Conservation (phyloP, 2,888 invertebrate genomes). For the Coremacera marginata region DNA sequence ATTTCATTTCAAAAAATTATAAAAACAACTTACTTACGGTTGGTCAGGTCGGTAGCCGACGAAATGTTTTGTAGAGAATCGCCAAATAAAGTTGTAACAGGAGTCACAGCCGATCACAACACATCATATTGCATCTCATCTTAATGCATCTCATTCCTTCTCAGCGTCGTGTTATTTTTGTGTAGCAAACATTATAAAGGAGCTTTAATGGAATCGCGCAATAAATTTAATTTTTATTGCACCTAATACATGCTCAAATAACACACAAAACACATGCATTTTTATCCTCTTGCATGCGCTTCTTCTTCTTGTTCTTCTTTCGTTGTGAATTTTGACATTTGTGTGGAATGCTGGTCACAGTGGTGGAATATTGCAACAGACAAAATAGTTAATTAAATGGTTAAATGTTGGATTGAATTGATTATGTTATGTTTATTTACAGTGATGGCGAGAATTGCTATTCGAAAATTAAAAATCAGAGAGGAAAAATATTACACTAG, state of each 20-base stretch:
- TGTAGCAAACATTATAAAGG: constrained; percentile 55
- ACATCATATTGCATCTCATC: constrained; percentile 15
- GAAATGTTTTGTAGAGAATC: not conserved
- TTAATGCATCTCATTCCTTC: constrained; percentile 6
- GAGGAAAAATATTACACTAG: no score
- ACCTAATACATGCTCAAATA: constrained; percentile 40
- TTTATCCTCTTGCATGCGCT: not conserved
- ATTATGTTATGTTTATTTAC: not conserved
- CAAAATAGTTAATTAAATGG: constrained; percentile 19
- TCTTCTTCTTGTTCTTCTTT: not conserved
- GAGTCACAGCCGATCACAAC: not conserved
- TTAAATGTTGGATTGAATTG: constrained; percentile 1
- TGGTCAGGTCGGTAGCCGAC: not conserved
- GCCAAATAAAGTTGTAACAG: constrained; percentile 1
- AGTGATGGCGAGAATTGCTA: not conserved
- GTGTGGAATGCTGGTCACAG: constrained; percentile 12
- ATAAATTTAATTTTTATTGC: constrained; percentile 67
- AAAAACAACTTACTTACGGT: constrained; percentile 36
- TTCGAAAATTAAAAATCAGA: no score
- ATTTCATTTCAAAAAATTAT: constrained; percentile 61
- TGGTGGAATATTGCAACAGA: not conserved
- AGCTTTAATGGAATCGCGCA: constrained; percentile 68
- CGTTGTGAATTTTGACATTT: constrained; percentile 8
- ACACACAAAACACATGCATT: constrained; percentile 8
- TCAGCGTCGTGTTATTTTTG: constrained; percentile 26